Percentiles rank a stretch among this genome's conserved stretches.
phyloP scores from a whole-genome alignment of 2,888 invertebrate species.

The Dendrolimus pini region DNA sequence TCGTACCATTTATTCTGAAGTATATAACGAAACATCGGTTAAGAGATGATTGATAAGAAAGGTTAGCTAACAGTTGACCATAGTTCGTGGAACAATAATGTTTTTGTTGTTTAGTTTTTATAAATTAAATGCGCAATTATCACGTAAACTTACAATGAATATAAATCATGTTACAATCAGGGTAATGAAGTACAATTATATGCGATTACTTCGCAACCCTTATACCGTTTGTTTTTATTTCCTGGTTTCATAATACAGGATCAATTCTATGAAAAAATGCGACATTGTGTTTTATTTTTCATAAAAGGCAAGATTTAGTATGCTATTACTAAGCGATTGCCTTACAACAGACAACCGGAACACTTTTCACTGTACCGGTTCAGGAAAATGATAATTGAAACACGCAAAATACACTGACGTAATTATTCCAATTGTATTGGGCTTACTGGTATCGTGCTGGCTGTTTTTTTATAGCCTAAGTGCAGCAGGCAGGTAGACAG shows the following conservation, averaged over 20 bases:
- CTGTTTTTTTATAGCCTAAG: no score
- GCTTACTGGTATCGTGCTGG: no score
- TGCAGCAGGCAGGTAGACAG: no score
- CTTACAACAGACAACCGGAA: slow-evolving; percentile 1
- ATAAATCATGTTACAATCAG: slow-evolving; percentile 1
- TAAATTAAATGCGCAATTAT: no score
- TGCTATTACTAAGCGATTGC: background rate
- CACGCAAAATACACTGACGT: background rate
- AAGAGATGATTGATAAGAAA: no score
- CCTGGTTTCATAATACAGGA: background rate
- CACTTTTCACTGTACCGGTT: background rate
- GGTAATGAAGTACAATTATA: background rate
- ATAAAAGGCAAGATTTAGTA: background rate
- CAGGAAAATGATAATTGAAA: background rate
- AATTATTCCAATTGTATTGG: background rate
- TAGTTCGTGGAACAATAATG: no score
- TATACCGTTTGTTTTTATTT: slow-evolving; percentile 10
- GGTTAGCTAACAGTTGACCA: no score
- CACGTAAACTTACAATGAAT: background rate
- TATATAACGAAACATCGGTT: no score
- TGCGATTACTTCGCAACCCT: background rate
- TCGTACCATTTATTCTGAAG: no score
- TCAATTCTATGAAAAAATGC: background rate
- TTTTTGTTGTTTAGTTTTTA: no score
- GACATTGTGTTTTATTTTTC: background rate